Base-by-base conservation (phyloP, 2,888 invertebrate species). In the Patella caerulea region DNA sequence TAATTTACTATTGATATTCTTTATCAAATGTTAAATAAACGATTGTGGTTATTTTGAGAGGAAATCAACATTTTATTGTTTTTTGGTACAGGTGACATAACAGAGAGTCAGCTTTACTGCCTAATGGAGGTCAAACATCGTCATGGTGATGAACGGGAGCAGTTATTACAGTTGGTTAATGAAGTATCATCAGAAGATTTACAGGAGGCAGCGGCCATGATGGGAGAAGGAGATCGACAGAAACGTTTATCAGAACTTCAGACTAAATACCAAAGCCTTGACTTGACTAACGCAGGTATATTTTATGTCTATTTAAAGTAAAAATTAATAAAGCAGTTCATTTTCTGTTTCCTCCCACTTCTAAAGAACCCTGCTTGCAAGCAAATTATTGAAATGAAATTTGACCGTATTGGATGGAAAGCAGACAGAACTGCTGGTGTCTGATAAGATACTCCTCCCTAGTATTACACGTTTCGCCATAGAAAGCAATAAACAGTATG, bases 241-340 rank as follows among this genome's bases (percentile, higher is more conserved):
- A 84, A 86, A 71, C 88, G 91, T 70, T 88, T 92, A 81, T 88
- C 90, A 24, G 91, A 92, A 77, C 86, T 90, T 24, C 82, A 85
- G 70, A 82, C 78, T 52, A 90, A 89, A 80, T 78, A 84, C 17
- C 79, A 83, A 29, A 81, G 82, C 59, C 83, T 90, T 11, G 83
- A 88, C 79, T 82, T 90, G 24, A 82, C 86, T 29, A 77, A 83
- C 52, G 74, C 80, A 78, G 86, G 89, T 88, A 72, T 52, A 75
- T 72, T 59, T 45, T 45, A 45, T 45, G 12, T 24, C 7, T 24
- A 11, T n/a, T 75, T 14, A 19, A 17, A 53, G 19, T 19, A 72
- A 29, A 24, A 71, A 24, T 24, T n/a, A 69, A 24, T 52, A 24
- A 24, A 29, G 19, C 15, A n/a, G 15, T 29, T 29, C 15, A 15